phyloP scores from a whole-genome alignment of 2,888 invertebrate genomes.

The Abscondita cerata region DNA sequence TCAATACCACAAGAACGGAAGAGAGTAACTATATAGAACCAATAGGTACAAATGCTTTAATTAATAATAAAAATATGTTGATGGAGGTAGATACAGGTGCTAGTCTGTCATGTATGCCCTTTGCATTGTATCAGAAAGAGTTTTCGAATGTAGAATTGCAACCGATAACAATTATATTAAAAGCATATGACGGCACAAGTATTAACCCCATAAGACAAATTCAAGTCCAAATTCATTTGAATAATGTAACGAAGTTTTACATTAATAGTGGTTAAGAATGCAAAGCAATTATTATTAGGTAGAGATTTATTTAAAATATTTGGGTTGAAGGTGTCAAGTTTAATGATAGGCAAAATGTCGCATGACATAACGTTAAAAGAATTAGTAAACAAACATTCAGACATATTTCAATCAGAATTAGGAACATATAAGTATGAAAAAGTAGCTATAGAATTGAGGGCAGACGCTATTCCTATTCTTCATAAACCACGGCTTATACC shows the following conservation, averaged over 20 bases:
- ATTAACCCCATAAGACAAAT: not conserved
- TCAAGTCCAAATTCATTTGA: no score
- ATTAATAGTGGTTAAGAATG: not conserved
- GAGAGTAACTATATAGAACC: constrained; percentile 7
- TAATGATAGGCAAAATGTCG: not conserved
- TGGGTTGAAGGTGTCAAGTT: not conserved
- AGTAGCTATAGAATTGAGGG: constrained; percentile 25
- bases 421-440: no score
- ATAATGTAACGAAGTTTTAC: not conserved
- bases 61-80: constrained; percentile 6
- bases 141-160: no score
- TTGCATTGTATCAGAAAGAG: not conserved
- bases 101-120: constrained; percentile 15
- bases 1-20: not conserved
- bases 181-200: not conserved
- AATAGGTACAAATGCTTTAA: constrained; percentile 5
- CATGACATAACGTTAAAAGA: constrained; percentile 4
- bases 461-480: no score
- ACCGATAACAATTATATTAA: no score
- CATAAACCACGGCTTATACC: no score
- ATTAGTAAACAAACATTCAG: constrained; percentile 18
- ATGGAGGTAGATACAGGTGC: constrained; percentile 22
- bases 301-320: not conserved
- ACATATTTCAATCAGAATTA: not conserved
- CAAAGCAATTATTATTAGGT: no score